These are phyloP conservation scores for Plectropomus leopardus DNA, from an alignment of 2,113 vertebrate species.

Conservation along the genomic window DNA sequence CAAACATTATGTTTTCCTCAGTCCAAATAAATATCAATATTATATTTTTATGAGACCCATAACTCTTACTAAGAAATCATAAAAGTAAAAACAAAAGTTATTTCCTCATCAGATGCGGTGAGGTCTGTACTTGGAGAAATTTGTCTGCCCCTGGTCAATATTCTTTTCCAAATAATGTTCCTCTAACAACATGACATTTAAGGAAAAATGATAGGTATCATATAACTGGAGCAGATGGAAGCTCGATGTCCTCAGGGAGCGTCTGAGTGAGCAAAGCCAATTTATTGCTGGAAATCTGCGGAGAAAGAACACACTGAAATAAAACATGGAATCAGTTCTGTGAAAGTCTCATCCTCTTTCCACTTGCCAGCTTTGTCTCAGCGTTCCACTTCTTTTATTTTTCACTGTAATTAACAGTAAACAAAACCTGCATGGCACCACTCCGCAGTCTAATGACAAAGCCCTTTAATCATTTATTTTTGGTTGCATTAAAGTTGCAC, in stretches of 20 bases:
- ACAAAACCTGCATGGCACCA: conserved; percentile 25
- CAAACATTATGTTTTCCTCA: too few species aligned
- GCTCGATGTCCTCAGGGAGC: conserved; percentile 52
- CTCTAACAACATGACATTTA: conserved; percentile 17
- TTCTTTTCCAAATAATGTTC: conserved; percentile 24
- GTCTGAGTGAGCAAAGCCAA: conserved; percentile 42
- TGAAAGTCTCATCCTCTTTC: conserved; percentile 48
- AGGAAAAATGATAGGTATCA: conserved; percentile 37
- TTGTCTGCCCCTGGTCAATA: conserved; percentile 7
- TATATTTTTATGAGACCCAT: too few species aligned
- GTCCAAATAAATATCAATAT: too few species aligned
- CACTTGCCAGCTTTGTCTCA: conserved; percentile 53
- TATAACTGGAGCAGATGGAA: conserved; percentile 70
- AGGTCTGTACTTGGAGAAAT: neutral
- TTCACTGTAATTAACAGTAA: conserved; percentile 43
- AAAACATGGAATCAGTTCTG: conserved; percentile 57
- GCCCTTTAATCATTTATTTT: conserved; percentile 32
- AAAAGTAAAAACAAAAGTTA: too few species aligned
- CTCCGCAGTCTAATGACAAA: conserved; percentile 17
- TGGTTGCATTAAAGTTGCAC: conserved; percentile 7
- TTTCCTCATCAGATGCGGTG: neutral
- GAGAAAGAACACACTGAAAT: conserved; percentile 32
- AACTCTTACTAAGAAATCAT: too few species aligned
- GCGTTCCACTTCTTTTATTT: conserved; percentile 26
- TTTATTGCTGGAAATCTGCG: conserved; percentile 55